phyloP scores from a whole-genome alignment of 2,888 invertebrate species.

The Hypomecis atomaria region DNA sequence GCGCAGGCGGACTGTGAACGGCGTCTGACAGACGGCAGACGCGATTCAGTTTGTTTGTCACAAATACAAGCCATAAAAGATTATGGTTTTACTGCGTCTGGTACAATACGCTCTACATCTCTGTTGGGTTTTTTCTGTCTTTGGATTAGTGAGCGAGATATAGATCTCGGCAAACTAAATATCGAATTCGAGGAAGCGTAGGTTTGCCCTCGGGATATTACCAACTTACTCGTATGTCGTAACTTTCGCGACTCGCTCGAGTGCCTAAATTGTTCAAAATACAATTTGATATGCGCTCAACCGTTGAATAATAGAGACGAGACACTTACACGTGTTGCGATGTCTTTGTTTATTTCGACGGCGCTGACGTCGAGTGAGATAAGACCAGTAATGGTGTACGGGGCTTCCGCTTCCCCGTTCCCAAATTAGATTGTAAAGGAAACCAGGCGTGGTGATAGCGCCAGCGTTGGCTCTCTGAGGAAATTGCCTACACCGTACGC shows the following conservation, averaged over 20 bases:
- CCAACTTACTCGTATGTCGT: not conserved
- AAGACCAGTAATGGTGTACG: conserved; percentile 41
- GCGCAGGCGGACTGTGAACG: conserved; percentile 45
- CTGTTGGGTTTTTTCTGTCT: conserved; percentile 17
- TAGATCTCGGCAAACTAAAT: not conserved
- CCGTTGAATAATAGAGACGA: conserved; percentile 14
- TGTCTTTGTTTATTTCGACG: conserved; percentile 36
- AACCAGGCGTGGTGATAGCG: conserved; percentile 50
- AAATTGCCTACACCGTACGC: conserved; percentile 47
- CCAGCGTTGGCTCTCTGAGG: conserved; percentile 48
- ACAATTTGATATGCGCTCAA: conserved; percentile 5
- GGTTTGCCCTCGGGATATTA: not conserved
- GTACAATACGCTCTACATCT: conserved; percentile 28
- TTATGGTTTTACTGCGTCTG: conserved; percentile 37
- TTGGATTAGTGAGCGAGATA: conserved; percentile 4
- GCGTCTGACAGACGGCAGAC: conserved; percentile 48
- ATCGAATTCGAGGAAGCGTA: conserved; percentile 3
- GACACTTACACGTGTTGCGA: conserved; percentile 18
- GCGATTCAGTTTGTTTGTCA: conserved; percentile 49
- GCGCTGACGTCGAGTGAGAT: conserved; percentile 36
- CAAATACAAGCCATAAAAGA: conserved; percentile 44
- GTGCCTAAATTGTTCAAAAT: not conserved
- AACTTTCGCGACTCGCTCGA: not conserved
- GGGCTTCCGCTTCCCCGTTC: conserved; percentile 50
- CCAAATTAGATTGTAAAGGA: conserved; percentile 53